Conservation (phyloP, 2,888 invertebrate species). For the Drosophila fungiperda region DNA sequence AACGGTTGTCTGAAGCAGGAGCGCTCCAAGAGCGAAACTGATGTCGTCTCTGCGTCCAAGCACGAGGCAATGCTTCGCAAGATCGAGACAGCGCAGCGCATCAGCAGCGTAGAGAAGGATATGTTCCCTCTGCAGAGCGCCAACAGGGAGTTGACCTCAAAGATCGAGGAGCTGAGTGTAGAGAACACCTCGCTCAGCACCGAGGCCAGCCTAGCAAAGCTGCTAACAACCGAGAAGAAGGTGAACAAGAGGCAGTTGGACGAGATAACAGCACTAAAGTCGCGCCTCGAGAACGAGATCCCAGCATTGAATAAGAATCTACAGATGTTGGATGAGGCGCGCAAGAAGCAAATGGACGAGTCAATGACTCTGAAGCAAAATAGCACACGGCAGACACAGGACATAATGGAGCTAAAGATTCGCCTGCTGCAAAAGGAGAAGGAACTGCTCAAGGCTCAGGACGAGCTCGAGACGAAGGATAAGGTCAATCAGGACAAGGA, state of each 20-base stretch:
- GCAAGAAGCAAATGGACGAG: constrained; percentile 89
- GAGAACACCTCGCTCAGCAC: constrained; percentile 92
- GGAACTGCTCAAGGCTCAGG: constrained; percentile 88
- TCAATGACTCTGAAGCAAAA: constrained; percentile 87
- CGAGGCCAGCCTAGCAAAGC: constrained; percentile 92
- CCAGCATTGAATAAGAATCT: constrained; percentile 87
- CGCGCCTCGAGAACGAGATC: constrained; percentile 90
- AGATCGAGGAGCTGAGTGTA: constrained; percentile 89
- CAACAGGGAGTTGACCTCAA: constrained; percentile 89
- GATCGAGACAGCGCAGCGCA: constrained; percentile 92
- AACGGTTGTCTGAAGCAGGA: constrained; percentile 89
- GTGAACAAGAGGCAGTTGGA: constrained; percentile 89
- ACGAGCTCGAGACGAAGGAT: constrained; percentile 89
- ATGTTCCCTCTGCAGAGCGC: constrained; percentile 92
- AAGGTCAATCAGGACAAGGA: constrained; percentile 88
- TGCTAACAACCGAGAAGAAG: constrained; percentile 91
- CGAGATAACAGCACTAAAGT: constrained; percentile 88
- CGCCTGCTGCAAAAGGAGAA: constrained; percentile 87
- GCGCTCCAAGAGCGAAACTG: constrained; percentile 91
- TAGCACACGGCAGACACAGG: constrained; percentile 87
- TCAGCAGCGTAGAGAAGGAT: constrained; percentile 89
- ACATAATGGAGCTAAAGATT: constrained; percentile 88
- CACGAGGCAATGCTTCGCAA: constrained; percentile 95
- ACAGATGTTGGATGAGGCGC: constrained; percentile 87
- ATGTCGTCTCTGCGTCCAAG: constrained; percentile 91